Evolutionary conservation across 2,797 vertebrate genomes (phyloP), one percentile per base, ranked within the genome.

Genomic region (Rhadinocentrus ornatus): DNA sequence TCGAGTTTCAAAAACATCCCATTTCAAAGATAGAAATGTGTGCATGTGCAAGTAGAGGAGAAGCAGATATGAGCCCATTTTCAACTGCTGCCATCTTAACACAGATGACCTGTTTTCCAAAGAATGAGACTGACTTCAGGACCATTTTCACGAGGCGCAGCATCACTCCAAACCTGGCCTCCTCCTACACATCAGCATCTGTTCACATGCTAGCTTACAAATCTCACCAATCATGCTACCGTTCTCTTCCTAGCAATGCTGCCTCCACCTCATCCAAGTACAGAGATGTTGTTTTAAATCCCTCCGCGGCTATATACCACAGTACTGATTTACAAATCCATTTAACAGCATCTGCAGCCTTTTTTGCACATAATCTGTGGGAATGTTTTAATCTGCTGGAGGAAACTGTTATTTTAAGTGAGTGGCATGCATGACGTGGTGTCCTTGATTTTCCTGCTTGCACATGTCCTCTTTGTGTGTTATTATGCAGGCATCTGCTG

Each of bases 401-500:
- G 78, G 80, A 85, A 78, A 64, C 86, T 71, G 85, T 86, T 48
- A 75, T 85, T 91, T 87, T 89, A 90, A 90, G 76, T 85, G 89
- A 88, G 31, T 82, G 85, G 76, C 83, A 87, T 61, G 78, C 86
- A 82, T 88, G 88, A 91, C 56, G 66, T 73, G 80, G 59, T 89
- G 84, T 89, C 90, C 89, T 90, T 87, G 86, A 77, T 77, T 78
- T 67, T 80, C 71, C 86, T 83, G 80, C 83, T 83, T 76, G 81
- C 90, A 85, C 85, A 84, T 89, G 89, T 91, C 85, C 83, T 85
- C 81, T 85, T 80, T 80, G 73, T 88, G 82, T 69, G 72, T 84
- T 86, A 86, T 91, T 83, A 88, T 80, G 82, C 84, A 88, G 84
- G 86, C 89, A 87, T 92, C 86, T 91, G 91, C 92, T 93, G 91